phyloP scores from a whole-genome alignment of 2,113 vertebrate genomes.

The Tragelaphus buxtoni region DNA sequence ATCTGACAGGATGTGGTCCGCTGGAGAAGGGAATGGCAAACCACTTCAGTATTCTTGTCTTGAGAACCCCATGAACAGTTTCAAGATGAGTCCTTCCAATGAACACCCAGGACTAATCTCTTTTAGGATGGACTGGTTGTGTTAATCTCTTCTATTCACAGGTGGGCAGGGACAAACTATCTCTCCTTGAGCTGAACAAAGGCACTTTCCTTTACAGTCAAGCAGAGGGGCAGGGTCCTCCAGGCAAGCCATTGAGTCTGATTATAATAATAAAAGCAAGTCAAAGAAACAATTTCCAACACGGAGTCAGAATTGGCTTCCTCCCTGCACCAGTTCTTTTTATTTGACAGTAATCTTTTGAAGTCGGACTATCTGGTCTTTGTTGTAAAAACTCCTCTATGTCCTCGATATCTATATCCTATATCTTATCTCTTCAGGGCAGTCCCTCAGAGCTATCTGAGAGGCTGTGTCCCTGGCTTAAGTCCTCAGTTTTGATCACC shows the following conservation, averaged over 20 bases:
- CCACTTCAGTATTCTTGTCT: no score
- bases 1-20: no score
- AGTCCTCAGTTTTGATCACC: neutral
- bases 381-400: neutral
- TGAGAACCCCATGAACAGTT: neutral
- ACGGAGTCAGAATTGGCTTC: neutral
- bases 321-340: neutral
- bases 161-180: neutral
- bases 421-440: neutral
- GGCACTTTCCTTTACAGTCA: neutral
- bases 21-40: no score
- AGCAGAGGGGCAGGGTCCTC: neutral
- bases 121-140: neutral
- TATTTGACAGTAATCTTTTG: neutral
- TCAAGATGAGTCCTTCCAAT: neutral
- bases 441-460: neutral
- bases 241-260: neutral
- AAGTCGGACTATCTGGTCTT: neutral
- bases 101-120: neutral
- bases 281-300: neutral
- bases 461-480: neutral
- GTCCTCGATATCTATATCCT: neutral
- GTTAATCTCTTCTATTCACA: neutral
- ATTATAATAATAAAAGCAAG: neutral
- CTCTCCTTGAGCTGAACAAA: neutral